These are phyloP conservation scores for Platycheirus rosarum DNA, from an alignment of 2,888 invertebrate genomes.

Conservation along the genomic window DNA sequence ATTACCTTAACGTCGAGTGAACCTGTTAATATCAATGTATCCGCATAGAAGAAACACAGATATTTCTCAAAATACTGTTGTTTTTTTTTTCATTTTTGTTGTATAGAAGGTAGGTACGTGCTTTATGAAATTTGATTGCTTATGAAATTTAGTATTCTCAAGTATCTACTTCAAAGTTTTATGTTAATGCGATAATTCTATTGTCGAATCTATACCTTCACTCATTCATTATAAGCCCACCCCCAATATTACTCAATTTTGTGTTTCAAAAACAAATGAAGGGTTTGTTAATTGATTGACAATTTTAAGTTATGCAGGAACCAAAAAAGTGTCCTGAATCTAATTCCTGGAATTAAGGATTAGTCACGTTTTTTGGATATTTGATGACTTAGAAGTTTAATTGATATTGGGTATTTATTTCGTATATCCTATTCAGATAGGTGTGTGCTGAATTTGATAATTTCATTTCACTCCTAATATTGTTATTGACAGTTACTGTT, in stretches of 20 bases:
- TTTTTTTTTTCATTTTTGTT: too few relatives aligned
- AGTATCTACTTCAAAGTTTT: too few relatives aligned
- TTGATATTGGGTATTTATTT: slow-evolving; percentile 8
- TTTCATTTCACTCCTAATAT: too few relatives aligned
- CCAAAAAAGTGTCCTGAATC: slow-evolving; percentile 21
- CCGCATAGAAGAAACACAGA: too few relatives aligned
- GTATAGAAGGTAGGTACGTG: too few relatives aligned
- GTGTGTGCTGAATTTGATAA: too few relatives aligned
- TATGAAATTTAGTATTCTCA: too few relatives aligned
- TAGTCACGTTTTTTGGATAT: slow-evolving; percentile 60
- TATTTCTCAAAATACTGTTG: too few relatives aligned
- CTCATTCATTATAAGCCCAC: neutral
- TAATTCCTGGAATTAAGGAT: slow-evolving; percentile 60
- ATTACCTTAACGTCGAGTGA: too few relatives aligned
- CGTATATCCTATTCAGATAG: neutral
- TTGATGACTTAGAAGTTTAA: slow-evolving; percentile 43
- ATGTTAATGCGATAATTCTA: neutral
- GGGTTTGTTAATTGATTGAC: slow-evolving; percentile 54
- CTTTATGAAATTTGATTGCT: too few relatives aligned
- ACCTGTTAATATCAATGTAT: too few relatives aligned
- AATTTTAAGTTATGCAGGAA: slow-evolving; percentile 19
- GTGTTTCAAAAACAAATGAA: slow-evolving; percentile 42
- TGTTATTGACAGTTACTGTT: too few relatives aligned
- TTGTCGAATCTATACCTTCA: neutral
- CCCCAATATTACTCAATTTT: neutral